Base-by-base conservation (phyloP, 2,113 vertebrate genomes). In the Thinocorus orbignyianus region DNA sequence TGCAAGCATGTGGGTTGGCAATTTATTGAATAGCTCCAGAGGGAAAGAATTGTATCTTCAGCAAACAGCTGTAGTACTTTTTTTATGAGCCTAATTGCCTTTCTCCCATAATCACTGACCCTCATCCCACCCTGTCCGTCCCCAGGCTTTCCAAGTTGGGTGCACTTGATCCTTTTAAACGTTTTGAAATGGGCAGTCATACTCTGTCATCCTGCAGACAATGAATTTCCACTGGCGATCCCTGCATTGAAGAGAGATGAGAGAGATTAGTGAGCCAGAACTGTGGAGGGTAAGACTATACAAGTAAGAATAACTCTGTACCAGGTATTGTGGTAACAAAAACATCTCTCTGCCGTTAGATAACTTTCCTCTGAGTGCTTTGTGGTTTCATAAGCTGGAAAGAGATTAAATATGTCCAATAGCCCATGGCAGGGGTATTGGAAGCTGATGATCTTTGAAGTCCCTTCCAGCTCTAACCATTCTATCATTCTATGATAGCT, bases 151-250 rank as follows among this genome's bases (percentile, higher is more conserved):
- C 39, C 55, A 64, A 15, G 33, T 33, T 37, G 41, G 60, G 19
- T n/a, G 8, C 16, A 39, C 33, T 48, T 9, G 16, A 51, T 62
- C 15, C 33, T 73, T 95, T 95, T 99, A 99, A 80, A 98, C 97
- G 76, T 98, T 99, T 74, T 98, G 97, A 98, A 99, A 99, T 74
- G 98, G 98, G 94, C 99, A 99, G 96, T 99, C 98, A 88, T 99
- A 99, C 48, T 99, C 98, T 58, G 99, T 99, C 99, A 99, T 99
- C 93, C 99, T 98, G 98, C 99, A 99, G 97, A 99, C 97, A 90
- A 99, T 99, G 97, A 99, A 99, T 97, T 99, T 99, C 99, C 99
- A 99, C 91, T 99, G 99, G 48, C 99, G 99, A 97, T 99, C 99
- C 98, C 99, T 99, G 98, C 58, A 89, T 96, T 91, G 96, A 81